Evolutionary conservation across 1,140 invertebrate genomes (phyloP), one percentile per base, ranked within the genome.

Genomic region (Potamilus streckersoni): DNA sequence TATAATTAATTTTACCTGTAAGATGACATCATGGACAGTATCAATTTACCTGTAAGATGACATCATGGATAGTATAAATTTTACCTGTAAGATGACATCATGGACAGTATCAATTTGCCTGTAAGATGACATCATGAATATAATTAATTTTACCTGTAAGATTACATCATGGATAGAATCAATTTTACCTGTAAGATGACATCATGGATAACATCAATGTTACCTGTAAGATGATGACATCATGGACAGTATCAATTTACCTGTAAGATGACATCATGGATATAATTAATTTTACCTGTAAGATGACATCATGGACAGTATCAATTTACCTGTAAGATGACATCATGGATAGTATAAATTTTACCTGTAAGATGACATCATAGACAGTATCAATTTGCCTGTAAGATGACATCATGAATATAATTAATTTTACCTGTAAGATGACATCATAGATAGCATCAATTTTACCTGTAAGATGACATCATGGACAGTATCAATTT

Each of bases 161-260:
- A 93, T 86, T 61, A 94, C 91, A 89, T 95, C 94, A 87, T 94
- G 93, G 38, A 95, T 88, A 56, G 90, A 83, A 88, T 95, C 94
- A 69, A 90, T 90, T 75, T 92, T 89, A 74, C 92, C 88, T 5
- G 23, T 23, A 23, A 23, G 23, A 23, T 23, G 23, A 23, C 23
- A 23, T 23, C 23, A 23, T 23, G 23, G 23, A 23, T 23, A 23
- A 2, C 0, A 23, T 23, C 23, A 23, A 23, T 23, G 11, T 27
- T 49, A n/a, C 15, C 20, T 23, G 64, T 31, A 73, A 73, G n/a
- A n/a, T n/a, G 31, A 27, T 2, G 2, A 19, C 62, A 65, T 15
- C 60, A 23, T 19, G 0, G 12, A 19, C 58, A 61, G 56, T 15
- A 38, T 12, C 19, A 67, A 31, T 63, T 64, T 92, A 91, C 92